Evolutionary conservation across 2,113 vertebrate genomes (phyloP).

Genomic region (Danionella cerebrum): DNA sequence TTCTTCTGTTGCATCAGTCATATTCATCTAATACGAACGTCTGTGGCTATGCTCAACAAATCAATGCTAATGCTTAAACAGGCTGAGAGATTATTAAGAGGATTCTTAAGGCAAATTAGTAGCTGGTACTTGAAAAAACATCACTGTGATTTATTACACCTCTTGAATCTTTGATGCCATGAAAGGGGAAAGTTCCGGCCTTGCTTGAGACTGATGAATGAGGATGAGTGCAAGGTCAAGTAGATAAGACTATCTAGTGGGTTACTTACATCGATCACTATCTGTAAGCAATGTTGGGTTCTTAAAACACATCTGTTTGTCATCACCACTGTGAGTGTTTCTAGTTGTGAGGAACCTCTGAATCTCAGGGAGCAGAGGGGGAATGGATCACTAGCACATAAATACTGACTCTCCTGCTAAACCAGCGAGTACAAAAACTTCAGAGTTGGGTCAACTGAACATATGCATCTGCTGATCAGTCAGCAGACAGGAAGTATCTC

Average conservation of each 20-base stretch:
- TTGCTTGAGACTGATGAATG: slow-evolving; percentile 23
- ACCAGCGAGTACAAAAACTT: slow-evolving; percentile 3
- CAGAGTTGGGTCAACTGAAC: background rate
- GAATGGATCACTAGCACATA: background rate
- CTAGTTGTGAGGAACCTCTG: background rate
- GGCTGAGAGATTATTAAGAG: slow-evolving; percentile 20
- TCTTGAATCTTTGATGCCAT: slow-evolving; percentile 5
- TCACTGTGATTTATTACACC: slow-evolving; percentile 31
- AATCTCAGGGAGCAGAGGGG: background rate
- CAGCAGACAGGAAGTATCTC: slow-evolving; percentile 41
- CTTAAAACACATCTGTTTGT: slow-evolving; percentile 2
- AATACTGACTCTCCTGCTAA: background rate
- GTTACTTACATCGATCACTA: slow-evolving; percentile 9
- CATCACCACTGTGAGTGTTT: background rate
- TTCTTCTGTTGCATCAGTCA: background rate
- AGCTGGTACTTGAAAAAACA: background rate
- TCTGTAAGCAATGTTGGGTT: background rate
- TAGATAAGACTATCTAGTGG: slow-evolving; percentile 17
- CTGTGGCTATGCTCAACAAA: background rate
- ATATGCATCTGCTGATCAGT: slow-evolving; percentile 35
- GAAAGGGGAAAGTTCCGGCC: slow-evolving; percentile 13
- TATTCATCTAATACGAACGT: background rate
- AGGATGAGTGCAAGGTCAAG: background rate
- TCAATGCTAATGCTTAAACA: background rate
- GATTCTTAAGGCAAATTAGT: slow-evolving; percentile 32